A percentile compares a stretch with the other conserved stretches of the same genome.
phyloP scores from a whole-genome alignment of 2,113 vertebrate species.

The Paedocypris sp. region DNA sequence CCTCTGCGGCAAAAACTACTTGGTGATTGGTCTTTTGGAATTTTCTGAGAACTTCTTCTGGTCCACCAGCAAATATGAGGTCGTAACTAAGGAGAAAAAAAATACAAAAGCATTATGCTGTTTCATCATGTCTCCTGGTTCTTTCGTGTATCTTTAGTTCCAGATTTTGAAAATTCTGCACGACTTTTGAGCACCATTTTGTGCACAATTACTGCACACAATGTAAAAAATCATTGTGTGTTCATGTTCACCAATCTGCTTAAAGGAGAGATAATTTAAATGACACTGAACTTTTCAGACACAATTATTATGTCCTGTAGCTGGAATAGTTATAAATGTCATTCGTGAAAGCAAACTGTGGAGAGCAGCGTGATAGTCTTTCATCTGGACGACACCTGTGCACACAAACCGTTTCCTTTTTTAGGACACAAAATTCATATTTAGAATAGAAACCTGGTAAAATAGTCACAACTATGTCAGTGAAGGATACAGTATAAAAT shows the following conservation, averaged over 20 bases:
- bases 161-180: too few relatives aligned
- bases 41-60: slow-evolving; percentile 83
- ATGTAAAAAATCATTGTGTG: background rate
- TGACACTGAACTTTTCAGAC: background rate
- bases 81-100: slow-evolving; percentile 68
- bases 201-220: background rate
- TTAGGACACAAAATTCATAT: slow-evolving; percentile 28
- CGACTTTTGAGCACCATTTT: too few relatives aligned
- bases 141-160: too few relatives aligned
- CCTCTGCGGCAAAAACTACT: slow-evolving; percentile 85
- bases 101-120: background rate
- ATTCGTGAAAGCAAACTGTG: background rate
- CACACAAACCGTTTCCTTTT: slow-evolving; percentile 19
- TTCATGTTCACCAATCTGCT: background rate
- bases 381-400: slow-evolving; percentile 43
- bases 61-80: slow-evolving; percentile 84
- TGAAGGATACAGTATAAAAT: background rate
- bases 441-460: background rate
- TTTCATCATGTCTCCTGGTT: background rate
- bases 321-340: background rate
- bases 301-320: background rate
- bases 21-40: slow-evolving; percentile 83
- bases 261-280: background rate
- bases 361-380: background rate
- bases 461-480: background rate